Evolutionary conservation across 2,113 vertebrate species (phyloP), one percentile per base, ranked within the genome.

Genomic region (Alouatta palliata): DNA sequence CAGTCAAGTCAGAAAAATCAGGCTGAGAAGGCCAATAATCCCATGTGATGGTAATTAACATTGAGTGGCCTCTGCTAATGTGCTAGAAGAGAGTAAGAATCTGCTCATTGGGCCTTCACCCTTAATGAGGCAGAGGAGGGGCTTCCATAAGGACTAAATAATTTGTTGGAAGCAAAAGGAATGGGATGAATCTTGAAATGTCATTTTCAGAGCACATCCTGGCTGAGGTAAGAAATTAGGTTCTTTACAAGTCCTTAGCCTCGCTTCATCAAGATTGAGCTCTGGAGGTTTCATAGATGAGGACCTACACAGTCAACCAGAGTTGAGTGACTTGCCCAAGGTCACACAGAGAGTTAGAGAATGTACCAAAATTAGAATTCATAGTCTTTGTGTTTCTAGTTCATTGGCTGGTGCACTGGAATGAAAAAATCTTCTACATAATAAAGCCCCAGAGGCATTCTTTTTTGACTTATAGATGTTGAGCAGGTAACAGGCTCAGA

Each of bases 301-400:
- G 56, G 27, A 86, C 70, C 49, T 17, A 73, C 0, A 0, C 56
- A 92, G 71, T 91, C 70, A 40, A 27, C 83, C 35, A n/a, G 23
- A 95, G 90, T 88, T 76, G 92, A 94, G 87, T 81, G 85, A 97
- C 81, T 70, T 83, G 76, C 73, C 71, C 90, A 96, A 94, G 94
- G 96, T 97, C 96, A 96, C 94, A 85, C n/a, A 6, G 85, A 0
- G 56, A 97, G 45, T 97, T 81, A 94, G 81, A 21, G 40, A 90
- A 70, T 91, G 40, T 43, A 43, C 2, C 11, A 82, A 95, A 92
- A 96, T 96, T 81, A 92, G 43, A 64, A 76, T 94, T 91, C 83
- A 77, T 52, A 40, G 83, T 68, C 89, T 91, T 94, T 56, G 58
- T 81, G 61, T 96, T 95, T 96, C 94, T 76, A 93, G 82, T 84